These are phyloP conservation scores for Tinamus guttatus DNA, from an alignment of 2,113 vertebrate species.

Conservation along the genomic window DNA sequence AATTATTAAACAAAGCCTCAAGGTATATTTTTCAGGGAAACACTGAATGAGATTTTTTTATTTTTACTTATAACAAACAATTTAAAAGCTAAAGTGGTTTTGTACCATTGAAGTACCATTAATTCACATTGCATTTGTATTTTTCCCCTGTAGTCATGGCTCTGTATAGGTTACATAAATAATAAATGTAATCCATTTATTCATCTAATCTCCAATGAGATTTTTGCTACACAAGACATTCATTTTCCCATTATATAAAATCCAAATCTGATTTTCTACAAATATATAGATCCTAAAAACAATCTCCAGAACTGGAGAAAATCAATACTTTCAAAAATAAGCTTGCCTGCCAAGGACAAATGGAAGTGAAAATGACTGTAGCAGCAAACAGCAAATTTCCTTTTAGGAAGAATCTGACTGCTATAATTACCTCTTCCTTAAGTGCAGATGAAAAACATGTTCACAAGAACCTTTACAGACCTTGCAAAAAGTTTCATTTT, in stretches of 20 bases:
- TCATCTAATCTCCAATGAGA: neutral
- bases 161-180: neutral
- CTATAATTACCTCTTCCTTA: neutral
- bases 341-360: neutral
- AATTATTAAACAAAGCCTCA: neutral
- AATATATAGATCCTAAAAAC: neutral
- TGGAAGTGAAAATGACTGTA: neutral
- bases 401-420: neutral
- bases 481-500: slow-evolving; percentile 40
- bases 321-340: neutral
- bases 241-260: neutral
- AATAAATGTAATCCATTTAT: neutral
- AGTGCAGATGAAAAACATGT: neutral
- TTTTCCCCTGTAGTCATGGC: neutral
- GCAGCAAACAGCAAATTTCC: neutral
- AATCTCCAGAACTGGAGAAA: neutral
- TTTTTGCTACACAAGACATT: neutral
- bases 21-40: neutral
- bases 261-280: neutral
- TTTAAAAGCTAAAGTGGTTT: neutral
- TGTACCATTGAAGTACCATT: neutral
- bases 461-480: neutral
- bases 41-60: neutral
- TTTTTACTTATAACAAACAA: neutral
- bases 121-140: neutral